A percentile compares a stretch with the other conserved stretches of the same genome.
These are phyloP conservation scores for Lacerta agilis DNA, from an alignment of 2,797 vertebrate genomes.

Conservation along the genomic window DNA sequence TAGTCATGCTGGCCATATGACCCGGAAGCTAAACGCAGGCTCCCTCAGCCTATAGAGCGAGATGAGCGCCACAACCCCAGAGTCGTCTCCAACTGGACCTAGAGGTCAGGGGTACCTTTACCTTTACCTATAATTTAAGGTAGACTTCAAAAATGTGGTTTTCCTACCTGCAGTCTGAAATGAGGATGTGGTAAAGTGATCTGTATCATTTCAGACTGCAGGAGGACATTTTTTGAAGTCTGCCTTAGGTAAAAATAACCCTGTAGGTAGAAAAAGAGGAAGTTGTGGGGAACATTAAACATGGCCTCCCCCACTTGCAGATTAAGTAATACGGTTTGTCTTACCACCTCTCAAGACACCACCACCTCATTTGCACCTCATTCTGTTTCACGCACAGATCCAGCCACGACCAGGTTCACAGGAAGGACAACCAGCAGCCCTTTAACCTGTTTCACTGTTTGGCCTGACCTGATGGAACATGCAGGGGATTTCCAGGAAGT, in stretches of 20 bases:
- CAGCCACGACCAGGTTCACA: background rate
- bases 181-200: background rate
- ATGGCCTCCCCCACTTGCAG: background rate
- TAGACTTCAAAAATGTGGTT: background rate
- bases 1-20: too few relatives aligned
- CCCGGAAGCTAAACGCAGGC: too few relatives aligned
- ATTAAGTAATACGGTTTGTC: background rate
- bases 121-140: too few relatives aligned
- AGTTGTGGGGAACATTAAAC: background rate
- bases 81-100: too few relatives aligned
- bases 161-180: background rate
- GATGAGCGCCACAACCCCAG: too few relatives aligned
- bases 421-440: background rate
- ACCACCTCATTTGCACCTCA: background rate
- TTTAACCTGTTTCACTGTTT: constrained; percentile 23
- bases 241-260: background rate
- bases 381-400: background rate
- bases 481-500: constrained; percentile 29
- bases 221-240: background rate
- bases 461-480: constrained; percentile 30
- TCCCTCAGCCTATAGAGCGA: too few relatives aligned
- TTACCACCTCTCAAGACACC: background rate
- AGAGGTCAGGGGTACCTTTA: too few relatives aligned
- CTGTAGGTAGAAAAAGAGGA: background rate
- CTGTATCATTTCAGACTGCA: background rate